Evolutionary conservation across 2,888 invertebrate species (phyloP), one percentile per base, ranked within the genome.

Genomic region (Hymenopus coronatus): DNA sequence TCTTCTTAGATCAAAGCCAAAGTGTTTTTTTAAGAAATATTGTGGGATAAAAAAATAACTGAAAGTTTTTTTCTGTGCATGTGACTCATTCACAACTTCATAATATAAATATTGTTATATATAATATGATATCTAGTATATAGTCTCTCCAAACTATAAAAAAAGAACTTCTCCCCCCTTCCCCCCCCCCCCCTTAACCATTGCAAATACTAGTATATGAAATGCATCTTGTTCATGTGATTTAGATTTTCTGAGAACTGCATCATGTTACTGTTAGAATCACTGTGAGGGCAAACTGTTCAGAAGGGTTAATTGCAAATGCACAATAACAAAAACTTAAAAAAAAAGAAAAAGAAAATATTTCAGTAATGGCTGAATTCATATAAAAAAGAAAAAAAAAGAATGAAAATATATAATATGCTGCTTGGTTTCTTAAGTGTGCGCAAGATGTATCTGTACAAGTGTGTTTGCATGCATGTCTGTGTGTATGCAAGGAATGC

Each of bases 81-180:
- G 92, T 92, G 92, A 93, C 92, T 92, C 92, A 92, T 93, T 93
- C 92, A 92, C 89, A 90, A 92, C 54, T 92, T 93, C 92, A 92
- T 93, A 93, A 92, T 93, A 94, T 94, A 94, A 94, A 94, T 94
- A 94, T 94, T 94, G 94, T 94, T 94, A 94, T 94, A 94, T 94
- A 94, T 89, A 88, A 90, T 88, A 90, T 89, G 91, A 91, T 91
- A 89, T 82, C 81, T 90, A 90, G 89, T 89, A 88, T 70, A 70
- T 90, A 90, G 90, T 89, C 89, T 88, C 83, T 88, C 84, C 85
- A 88, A 84, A 85, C 54, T 54, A 89, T 40, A 85, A 88, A 88
- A 88, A 87, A 90, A 89, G 86, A 91, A 89, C 88, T 89, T 90
- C 91, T 85, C 88, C 91, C 91, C 91, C 91, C 84, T 88, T 91